Conservation (phyloP, 2,888 invertebrate species). For the Eurytoma californica region DNA sequence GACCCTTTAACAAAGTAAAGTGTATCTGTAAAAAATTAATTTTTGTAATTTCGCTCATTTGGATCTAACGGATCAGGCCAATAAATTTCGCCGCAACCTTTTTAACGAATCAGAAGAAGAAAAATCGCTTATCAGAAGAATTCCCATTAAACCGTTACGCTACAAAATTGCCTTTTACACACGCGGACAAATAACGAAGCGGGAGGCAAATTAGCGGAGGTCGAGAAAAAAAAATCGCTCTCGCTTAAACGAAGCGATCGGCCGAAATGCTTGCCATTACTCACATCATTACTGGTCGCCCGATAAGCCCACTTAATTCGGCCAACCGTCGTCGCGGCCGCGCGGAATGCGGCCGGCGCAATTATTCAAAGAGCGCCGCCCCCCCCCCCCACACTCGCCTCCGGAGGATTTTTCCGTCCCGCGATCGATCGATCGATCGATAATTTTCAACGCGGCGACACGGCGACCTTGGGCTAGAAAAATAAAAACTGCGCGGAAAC, state of each 20-base stretch:
- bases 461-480: conserved; percentile 40
- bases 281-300: conserved; percentile 13
- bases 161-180: no score
- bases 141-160: no score
- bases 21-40: no score
- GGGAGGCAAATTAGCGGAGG: no score
- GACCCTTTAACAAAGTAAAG: no score
- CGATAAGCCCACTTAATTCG: conserved; percentile 27
- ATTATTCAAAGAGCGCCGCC: conserved; percentile 2
- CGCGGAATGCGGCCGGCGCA: not conserved
- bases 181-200: no score
- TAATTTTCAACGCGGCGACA: not conserved
- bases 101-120: no score
- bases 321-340: not conserved
- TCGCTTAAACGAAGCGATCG: not conserved
- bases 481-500: not conserved
- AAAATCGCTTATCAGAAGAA: no score
- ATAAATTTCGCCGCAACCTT: no score
- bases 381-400: not conserved
- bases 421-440: not conserved
- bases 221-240: not conserved
- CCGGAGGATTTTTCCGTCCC: not conserved
- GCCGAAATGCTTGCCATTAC: conserved; percentile 6
- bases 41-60: no score
- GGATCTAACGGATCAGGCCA: no score